Evolutionary conservation across 2,888 invertebrate species (phyloP).

Genomic region (Orthosia incerta): DNA sequence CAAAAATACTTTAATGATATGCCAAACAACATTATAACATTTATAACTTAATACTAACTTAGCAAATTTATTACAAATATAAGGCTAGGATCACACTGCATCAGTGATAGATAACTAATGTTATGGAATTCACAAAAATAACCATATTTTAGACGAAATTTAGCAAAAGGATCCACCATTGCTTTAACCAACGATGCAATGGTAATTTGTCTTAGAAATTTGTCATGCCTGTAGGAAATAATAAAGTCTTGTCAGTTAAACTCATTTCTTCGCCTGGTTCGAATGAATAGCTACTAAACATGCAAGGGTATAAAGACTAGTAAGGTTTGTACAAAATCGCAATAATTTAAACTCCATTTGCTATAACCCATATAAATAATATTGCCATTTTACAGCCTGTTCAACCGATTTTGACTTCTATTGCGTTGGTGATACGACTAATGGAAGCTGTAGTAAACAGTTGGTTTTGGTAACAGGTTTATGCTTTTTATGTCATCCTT

Average conservation of each 20-base stretch:
- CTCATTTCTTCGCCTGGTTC: constrained; percentile 29
- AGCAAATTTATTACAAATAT: constrained; percentile 40
- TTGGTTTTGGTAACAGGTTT: too few species aligned
- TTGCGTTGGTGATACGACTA: too few species aligned
- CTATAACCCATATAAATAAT: too few species aligned
- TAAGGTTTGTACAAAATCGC: constrained; percentile 67
- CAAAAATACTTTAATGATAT: constrained; percentile 76
- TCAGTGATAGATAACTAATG: constrained; percentile 6
- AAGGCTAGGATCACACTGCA: constrained; percentile 16
- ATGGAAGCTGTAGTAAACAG: too few species aligned
- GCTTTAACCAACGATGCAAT: constrained; percentile 3
- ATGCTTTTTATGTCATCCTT: too few species aligned
- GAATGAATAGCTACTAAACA: constrained; percentile 53
- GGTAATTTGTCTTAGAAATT: constrained; percentile 24
- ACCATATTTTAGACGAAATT: constrained; percentile 2
- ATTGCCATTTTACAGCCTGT: too few species aligned
- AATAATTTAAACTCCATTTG: too few species aligned
- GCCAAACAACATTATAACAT: constrained; percentile 69
- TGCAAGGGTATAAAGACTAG: constrained; percentile 67
- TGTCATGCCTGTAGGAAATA: constrained; percentile 60
- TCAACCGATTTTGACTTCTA: too few species aligned
- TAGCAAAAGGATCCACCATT: neutral
- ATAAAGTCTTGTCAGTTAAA: constrained; percentile 38
- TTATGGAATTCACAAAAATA: neutral
- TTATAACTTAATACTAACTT: constrained; percentile 66